Evolutionary conservation across 2,888 invertebrate genomes (phyloP).

Genomic region (Thyatira batis): DNA sequence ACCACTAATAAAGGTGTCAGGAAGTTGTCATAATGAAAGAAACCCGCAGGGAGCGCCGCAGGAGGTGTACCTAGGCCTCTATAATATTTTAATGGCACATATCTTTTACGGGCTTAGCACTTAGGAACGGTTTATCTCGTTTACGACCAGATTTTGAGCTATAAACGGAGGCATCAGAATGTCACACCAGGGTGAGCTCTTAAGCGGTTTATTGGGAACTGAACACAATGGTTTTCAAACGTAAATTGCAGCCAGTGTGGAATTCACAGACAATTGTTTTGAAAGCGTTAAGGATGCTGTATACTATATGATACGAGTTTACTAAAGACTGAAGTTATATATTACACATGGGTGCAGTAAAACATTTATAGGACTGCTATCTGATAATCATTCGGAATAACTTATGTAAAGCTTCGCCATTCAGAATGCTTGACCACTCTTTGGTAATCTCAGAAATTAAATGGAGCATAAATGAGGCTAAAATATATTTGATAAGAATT

Average conservation of each 20-base stretch:
- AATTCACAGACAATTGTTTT: neutral
- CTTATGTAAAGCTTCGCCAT: no score
- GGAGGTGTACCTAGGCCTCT: neutral
- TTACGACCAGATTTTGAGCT: conserved; percentile 35
- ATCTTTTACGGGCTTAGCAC: conserved; percentile 10
- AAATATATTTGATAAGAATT: no score
- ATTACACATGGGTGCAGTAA: no score
- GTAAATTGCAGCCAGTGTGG: neutral
- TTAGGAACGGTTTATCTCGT: conserved; percentile 26
- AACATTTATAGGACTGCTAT: no score
- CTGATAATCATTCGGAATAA: no score
- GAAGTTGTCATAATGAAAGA: neutral
- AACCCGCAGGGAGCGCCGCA: neutral
- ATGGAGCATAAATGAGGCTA: no score
- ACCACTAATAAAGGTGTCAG: neutral
- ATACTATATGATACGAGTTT: neutral
- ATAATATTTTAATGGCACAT: conserved; percentile 6
- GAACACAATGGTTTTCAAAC: neutral
- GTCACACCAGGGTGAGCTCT: conserved; percentile 14
- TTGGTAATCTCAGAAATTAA: no score
- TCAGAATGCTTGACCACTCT: no score
- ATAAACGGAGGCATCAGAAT: conserved; percentile 21
- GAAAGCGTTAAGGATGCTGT: neutral
- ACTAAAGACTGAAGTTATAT: neutral
- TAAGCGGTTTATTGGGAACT: neutral